Conservation (phyloP, 2,888 invertebrate species). For the Pyralis farinalis region DNA sequence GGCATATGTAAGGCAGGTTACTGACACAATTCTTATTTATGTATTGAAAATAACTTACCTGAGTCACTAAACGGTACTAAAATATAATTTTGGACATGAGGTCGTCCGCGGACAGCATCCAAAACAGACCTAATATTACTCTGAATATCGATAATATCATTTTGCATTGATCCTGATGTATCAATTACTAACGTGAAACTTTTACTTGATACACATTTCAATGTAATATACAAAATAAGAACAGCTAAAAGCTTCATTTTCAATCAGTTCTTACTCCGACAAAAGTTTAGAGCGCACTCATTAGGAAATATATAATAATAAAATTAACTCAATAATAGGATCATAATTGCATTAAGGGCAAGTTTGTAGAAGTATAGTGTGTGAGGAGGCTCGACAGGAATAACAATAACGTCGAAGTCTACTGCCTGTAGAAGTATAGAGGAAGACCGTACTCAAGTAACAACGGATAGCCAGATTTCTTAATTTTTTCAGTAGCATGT, state of each 20-base stretch:
- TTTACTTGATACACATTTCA: constrained; percentile 18
- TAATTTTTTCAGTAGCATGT: no score
- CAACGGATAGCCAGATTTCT: no score
- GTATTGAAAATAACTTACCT: constrained; percentile 4
- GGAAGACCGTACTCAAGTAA: no score
- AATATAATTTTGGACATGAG: constrained; percentile 3
- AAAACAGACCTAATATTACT: constrained; percentile 26
- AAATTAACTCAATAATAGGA: not conserved
- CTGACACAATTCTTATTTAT: no score
- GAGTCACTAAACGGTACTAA: constrained; percentile 8
- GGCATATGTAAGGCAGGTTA: no score
- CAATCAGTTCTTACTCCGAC: not conserved
- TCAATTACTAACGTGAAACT: constrained; percentile 53
- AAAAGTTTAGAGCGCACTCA: not conserved
- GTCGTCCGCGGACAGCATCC: not conserved
- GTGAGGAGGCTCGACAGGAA: no score
- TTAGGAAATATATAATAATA: not conserved
- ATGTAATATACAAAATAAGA: not conserved
- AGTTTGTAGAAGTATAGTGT: not conserved
- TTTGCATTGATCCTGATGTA: constrained; percentile 43
- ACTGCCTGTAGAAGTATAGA: no score
- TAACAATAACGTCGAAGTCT: no score
- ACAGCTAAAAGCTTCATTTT: constrained; percentile 1
- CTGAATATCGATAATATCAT: constrained; percentile 40
- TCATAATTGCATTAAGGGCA: constrained; percentile 3